phyloP scores from a whole-genome alignment of 2,888 invertebrate genomes.

The Drosophila basisetae region DNA sequence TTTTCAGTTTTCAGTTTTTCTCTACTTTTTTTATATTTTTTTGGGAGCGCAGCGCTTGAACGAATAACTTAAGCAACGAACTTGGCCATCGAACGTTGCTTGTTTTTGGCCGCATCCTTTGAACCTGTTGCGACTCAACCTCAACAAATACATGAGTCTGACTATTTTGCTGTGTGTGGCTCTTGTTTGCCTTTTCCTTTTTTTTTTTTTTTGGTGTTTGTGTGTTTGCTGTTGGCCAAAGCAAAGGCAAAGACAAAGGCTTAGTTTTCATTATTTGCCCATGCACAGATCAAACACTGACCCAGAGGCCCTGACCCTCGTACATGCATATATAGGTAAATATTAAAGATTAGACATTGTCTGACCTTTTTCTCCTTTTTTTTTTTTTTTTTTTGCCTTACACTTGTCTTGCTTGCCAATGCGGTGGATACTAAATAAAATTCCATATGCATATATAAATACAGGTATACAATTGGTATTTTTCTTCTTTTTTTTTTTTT shows the following conservation, averaged over 20 bases:
- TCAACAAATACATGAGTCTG: constrained; percentile 71
- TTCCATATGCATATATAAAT: constrained; percentile 12
- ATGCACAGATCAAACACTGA: constrained; percentile 73
- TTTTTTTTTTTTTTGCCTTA: constrained; percentile 37
- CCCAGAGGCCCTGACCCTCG: constrained; percentile 52
- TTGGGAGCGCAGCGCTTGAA: constrained; percentile 28
- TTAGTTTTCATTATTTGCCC: constrained; percentile 68
- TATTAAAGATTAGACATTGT: constrained; percentile 66
- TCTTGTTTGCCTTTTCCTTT: constrained; percentile 56
- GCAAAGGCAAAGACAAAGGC: constrained; percentile 47
- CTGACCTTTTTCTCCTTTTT: constrained; percentile 52
- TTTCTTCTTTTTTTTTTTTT: neutral
- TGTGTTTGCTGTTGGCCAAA: constrained; percentile 31
- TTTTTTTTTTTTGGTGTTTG: constrained; percentile 18
- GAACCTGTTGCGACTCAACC: constrained; percentile 76
- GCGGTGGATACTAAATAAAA: constrained; percentile 65
- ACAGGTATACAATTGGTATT: constrained; percentile 14
- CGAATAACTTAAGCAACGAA: constrained; percentile 65
- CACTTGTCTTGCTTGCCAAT: constrained; percentile 69
- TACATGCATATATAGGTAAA: constrained; percentile 44
- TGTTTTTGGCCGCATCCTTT: constrained; percentile 69
- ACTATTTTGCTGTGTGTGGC: constrained; percentile 40
- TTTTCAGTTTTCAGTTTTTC: constrained; percentile 46
- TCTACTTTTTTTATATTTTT: constrained; percentile 7
- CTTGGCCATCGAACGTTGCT: constrained; percentile 32